These are phyloP conservation scores for Hyles lineata DNA, from an alignment of 2,888 invertebrate species.

Conservation along the genomic window DNA sequence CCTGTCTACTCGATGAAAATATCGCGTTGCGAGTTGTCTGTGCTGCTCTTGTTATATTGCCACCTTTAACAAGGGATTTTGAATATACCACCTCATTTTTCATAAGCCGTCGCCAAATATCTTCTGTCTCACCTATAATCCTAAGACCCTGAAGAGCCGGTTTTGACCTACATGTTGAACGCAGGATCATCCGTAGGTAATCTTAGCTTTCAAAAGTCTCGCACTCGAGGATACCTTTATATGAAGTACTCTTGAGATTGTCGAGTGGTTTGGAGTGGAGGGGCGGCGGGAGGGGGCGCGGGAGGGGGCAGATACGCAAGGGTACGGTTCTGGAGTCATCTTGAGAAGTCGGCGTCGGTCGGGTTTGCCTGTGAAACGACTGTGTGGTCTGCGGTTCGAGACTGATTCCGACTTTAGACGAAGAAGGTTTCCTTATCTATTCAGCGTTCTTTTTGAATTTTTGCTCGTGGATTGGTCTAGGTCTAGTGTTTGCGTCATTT, in stretches of 20 bases:
- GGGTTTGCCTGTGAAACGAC: conserved; percentile 44
- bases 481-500: not conserved
- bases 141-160: not conserved
- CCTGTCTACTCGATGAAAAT: too few species aligned
- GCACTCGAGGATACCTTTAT: conserved; percentile 69
- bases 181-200: conserved; percentile 3
- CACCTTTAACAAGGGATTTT: not conserved
- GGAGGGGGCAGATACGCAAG: conserved; percentile 52
- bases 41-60: too few species aligned
- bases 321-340: conserved; percentile 68
- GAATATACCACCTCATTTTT: not conserved
- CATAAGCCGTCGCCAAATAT: not conserved
- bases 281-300: conserved; percentile 39
- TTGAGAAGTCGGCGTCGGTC: conserved; percentile 78
- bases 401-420: conserved; percentile 76
- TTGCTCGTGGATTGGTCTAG: not conserved
- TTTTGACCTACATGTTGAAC: conserved; percentile 16
- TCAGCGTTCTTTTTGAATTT: not conserved
- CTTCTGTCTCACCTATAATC: not conserved
- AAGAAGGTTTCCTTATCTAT: conserved; percentile 60
- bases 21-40: too few species aligned
- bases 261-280: conserved; percentile 55
- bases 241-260: conserved; percentile 38
- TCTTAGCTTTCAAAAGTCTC: conserved; percentile 14
- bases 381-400: conserved; percentile 69